Percentiles rank a stretch among this genome's conserved stretches.
Conservation (phyloP, 2,888 invertebrate genomes). For the Rosalia funebris region DNA sequence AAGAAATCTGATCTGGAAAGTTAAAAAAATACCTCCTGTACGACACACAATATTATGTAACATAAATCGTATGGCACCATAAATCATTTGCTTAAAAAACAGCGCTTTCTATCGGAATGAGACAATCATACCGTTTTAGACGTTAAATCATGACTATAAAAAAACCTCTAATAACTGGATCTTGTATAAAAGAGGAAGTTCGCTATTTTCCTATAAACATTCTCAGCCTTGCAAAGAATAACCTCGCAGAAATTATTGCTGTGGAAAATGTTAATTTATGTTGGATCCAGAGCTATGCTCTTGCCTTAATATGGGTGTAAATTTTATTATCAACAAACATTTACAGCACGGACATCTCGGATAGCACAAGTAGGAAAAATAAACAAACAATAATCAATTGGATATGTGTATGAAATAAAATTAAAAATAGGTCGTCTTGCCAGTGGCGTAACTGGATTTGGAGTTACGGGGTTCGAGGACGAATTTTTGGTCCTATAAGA, state of each 20-base stretch:
- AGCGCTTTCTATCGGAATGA: no score
- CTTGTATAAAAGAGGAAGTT: slow-evolving; percentile 18
- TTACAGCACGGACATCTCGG: no score
- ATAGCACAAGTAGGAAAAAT: not conserved
- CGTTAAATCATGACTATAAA: slow-evolving; percentile 23
- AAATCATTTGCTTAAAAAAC: no score
- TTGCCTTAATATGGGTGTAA: not conserved
- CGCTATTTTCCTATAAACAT: slow-evolving; percentile 21
- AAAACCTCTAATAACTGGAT: slow-evolving; percentile 9
- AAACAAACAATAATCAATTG: not conserved
- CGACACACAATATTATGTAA: no score
- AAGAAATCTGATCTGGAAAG: no score
- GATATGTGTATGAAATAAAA: not conserved
- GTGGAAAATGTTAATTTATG: not conserved
- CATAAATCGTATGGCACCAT: no score
- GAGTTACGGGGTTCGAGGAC: no score
- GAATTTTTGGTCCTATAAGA: no score
- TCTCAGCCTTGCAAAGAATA: slow-evolving; percentile 19
- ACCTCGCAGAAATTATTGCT: not conserved
- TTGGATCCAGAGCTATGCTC: not conserved
- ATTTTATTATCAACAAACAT: no score
- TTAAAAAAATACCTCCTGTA: no score
- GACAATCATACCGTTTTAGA: not conserved
- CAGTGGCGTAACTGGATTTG: no score
- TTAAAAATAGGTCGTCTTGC: not conserved